Percentiles rank a stretch among this genome's conserved stretches.
Evolutionary conservation across 1,140 invertebrate species (phyloP).

Genomic region (Caenorhabditis latens): DNA sequence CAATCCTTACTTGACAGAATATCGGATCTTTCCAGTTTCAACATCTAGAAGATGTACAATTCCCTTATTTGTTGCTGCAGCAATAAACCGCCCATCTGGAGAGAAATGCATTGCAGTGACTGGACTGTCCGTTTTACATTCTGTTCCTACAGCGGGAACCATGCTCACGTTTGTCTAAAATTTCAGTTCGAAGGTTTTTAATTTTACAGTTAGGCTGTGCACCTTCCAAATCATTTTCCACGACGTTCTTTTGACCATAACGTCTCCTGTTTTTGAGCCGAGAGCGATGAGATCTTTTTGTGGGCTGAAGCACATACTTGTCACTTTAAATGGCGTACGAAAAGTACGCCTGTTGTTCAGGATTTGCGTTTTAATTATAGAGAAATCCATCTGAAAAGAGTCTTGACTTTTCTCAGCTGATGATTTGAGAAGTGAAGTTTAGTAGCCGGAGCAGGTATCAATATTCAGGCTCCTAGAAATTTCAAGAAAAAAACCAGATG

Average conservation of each 20-base stretch:
- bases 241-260: constrained; percentile 28
- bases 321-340: constrained; percentile 26
- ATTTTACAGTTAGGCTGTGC: not conserved
- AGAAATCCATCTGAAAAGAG: constrained; percentile 28
- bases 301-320: constrained; percentile 40
- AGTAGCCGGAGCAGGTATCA: not conserved
- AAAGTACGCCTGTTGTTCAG: constrained; percentile 34
- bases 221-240: constrained; percentile 55
- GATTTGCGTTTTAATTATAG: constrained; percentile 19
- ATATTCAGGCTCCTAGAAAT: constrained; percentile 15
- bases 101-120: constrained; percentile 29
- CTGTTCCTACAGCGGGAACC: constrained; percentile 25
- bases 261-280: constrained; percentile 17
- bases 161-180: constrained; percentile 22
- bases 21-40: constrained; percentile 33
- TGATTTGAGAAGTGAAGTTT: not conserved
- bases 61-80: constrained; percentile 16
- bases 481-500: not conserved
- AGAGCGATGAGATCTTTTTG: constrained; percentile 28
- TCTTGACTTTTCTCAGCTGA: not conserved
- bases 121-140: constrained; percentile 36
- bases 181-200: no score
- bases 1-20: constrained; percentile 7
- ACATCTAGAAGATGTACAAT: constrained; percentile 18
- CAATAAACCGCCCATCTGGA: constrained; percentile 18